phyloP scores from a whole-genome alignment of 30 jellyfish, hydroid and myxozoan species.

The Catostylus mosaicus region DNA sequence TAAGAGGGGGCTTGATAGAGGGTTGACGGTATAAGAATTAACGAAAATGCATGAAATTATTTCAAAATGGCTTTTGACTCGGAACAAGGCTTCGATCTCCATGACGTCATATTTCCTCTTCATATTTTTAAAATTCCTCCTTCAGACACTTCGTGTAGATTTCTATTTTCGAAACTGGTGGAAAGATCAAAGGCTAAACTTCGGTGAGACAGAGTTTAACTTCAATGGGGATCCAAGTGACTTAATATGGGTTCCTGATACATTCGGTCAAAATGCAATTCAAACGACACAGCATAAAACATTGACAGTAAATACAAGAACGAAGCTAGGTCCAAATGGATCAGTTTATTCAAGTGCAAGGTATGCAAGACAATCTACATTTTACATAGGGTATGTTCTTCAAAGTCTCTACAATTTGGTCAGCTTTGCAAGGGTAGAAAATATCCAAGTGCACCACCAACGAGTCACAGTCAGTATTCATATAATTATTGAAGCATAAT shows the following conservation, averaged over 20 bases:
- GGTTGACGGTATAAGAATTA: too few species aligned
- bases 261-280: constrained; percentile 38
- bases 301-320: constrained; percentile 33
- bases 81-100: too few species aligned
- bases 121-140: too few species aligned
- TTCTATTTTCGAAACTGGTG: constrained; percentile 63
- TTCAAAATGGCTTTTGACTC: too few species aligned
- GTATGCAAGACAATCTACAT: constrained; percentile 15
- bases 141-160: constrained; percentile 51
- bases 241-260: constrained; percentile 64
- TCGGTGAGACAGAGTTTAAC: constrained; percentile 11
- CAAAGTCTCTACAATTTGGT: too few species aligned
- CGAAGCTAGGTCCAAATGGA: constrained; percentile 67
- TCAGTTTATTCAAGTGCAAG: constrained; percentile 41
- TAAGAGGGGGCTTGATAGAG: too few species aligned
- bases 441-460: too few species aligned
- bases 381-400: neutral
- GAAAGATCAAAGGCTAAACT: constrained; percentile 53
- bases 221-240: constrained; percentile 49
- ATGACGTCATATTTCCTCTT: too few species aligned
- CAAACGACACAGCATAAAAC: constrained; percentile 23
- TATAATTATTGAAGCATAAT: too few species aligned
- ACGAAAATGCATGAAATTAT: too few species aligned
- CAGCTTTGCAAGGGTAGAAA: too few species aligned
- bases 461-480: too few species aligned